Evolutionary conservation across 2,113 vertebrate genomes (phyloP), one percentile per base, ranked within the genome.

Genomic region (Panthera uncia): DNA sequence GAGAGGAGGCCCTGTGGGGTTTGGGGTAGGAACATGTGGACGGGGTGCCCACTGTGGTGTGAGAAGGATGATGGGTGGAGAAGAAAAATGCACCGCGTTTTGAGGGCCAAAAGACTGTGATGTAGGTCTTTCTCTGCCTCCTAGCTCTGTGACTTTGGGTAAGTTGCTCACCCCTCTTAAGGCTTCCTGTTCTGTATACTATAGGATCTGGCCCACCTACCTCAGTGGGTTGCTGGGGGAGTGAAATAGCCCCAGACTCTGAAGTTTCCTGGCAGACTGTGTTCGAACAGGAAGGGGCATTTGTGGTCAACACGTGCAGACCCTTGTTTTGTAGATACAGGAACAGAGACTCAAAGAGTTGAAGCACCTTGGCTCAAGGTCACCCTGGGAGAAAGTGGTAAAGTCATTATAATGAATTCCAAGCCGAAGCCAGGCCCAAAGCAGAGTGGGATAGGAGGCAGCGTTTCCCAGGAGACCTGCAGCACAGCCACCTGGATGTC

Each of bases 261-360:
- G 25, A 86, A 7, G 19, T 21, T 89, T 86, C 73, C 84, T 81
- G 33, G 88, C 18, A 87, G 90, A 69, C 15, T 41, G 38, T 48
- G 52, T 97, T 79, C 94, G 33, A 63, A 89, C 50, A 81, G 69
- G 13, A 92, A 81, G 61, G 29, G 36, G 1, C 8, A 11, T 69
- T 95, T 73, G 45, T 65, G 12, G 78, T 68, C 5, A 65, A 57
- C 19, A 36, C 83, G 48, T 31, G 12, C 38, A 65, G n/a, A 5
- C 25, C 50, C 6, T 94, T 55, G 7, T 71, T 91, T 76, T 80
- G 31, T 69, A 82, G 68, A 45, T 31, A 10, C 10, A 31, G 93
- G 97, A 81, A n/a, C 9, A 0, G 85, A 78, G 66, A 7, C 29
- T 57, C 25, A 13, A 48, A 71, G 63, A 76, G 23, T 36, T 52